Evolutionary conservation across 1,140 invertebrate species (phyloP).

Genomic region (Oryctes rhinoceros): DNA sequence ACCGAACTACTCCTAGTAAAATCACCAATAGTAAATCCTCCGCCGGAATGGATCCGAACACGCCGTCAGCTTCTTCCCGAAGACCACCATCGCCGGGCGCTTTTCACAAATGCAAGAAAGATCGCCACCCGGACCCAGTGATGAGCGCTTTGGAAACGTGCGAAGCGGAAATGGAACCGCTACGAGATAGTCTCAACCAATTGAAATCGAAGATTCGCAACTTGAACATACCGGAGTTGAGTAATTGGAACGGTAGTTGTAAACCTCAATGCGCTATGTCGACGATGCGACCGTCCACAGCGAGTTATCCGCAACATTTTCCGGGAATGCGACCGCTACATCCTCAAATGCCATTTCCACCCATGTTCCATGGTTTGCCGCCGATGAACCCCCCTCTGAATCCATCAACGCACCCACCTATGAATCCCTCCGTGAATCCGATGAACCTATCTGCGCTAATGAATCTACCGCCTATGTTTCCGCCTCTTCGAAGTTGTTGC

Average conservation of each 20-base stretch:
- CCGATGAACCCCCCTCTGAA: not conserved
- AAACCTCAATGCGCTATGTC: not conserved
- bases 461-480: not conserved
- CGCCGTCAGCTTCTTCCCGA: not conserved
- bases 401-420: too few species aligned
- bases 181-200: slow-evolving; percentile 27
- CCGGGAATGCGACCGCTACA: not conserved
- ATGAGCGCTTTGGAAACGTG: slow-evolving; percentile 28
- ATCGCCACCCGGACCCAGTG: not conserved
- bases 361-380: not conserved
- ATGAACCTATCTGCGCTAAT: too few species aligned
- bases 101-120: not conserved
- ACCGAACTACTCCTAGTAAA: not conserved
- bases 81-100: not conserved
- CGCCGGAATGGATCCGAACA: not conserved
- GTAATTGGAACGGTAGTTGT: slow-evolving; percentile 21
- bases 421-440: too few species aligned
- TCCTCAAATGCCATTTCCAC: not conserved
- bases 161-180: slow-evolving; percentile 34
- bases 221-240: slow-evolving; percentile 35
- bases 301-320: not conserved
- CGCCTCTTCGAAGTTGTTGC: not conserved
- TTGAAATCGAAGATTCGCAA: slow-evolving; percentile 30
- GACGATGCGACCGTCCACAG: not conserved
- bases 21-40: not conserved